Base-by-base conservation (phyloP, 2,888 invertebrate genomes). In the Bugulina stolonifera region DNA sequence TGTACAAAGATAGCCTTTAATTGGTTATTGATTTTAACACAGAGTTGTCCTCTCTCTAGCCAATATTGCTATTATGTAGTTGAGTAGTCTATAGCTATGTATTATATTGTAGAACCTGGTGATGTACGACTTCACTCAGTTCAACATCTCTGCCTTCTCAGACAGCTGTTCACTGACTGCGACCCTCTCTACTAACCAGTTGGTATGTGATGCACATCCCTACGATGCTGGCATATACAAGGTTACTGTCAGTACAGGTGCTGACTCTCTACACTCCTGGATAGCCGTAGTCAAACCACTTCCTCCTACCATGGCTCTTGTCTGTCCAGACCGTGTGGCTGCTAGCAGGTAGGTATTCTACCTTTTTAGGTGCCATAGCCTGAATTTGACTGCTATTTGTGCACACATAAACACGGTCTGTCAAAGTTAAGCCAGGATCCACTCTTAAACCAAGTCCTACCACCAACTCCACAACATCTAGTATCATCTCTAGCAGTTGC, bases 281-380 rank as follows among this genome's bases (percentile, higher is more conserved):
- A 32, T 64, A 64, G 64, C 64, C 5, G 64, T 32, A 2, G 64
- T 64, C 32, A 27, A 27, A 10, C 25, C 18, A 32, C 29, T 64
- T 64, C 64, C 64, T 14, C 3, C 5, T 32, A 14, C 64, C 2
- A 10, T 64, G 34, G 64, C 10, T 32, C 25, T 64, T 5, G 5
- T 27, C 18, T 64, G 64, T n/a, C 64, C 64, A 14, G n/a, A n/a
- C 10, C 27, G n/a, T 32, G 32, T 64, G 14, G n/a, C 32, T 14
- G 64, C 64, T 10, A 64, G 64, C 64, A 64, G 64, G 64, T 64
- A 64, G 5, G 3, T 57, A 57, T 27, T 3, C n/a, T 57, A 25
- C 57, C n/a, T n/a, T n/a, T n/a, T n/a, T n/a, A n/a, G n/a, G n/a
- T n/a, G n/a, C n/a, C n/a, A n/a, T n/a, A n/a, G n/a, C n/a, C n/a